These are phyloP conservation scores for Dysmachus trigonus DNA, from an alignment of 2,888 invertebrate species.

Conservation along the genomic window DNA sequence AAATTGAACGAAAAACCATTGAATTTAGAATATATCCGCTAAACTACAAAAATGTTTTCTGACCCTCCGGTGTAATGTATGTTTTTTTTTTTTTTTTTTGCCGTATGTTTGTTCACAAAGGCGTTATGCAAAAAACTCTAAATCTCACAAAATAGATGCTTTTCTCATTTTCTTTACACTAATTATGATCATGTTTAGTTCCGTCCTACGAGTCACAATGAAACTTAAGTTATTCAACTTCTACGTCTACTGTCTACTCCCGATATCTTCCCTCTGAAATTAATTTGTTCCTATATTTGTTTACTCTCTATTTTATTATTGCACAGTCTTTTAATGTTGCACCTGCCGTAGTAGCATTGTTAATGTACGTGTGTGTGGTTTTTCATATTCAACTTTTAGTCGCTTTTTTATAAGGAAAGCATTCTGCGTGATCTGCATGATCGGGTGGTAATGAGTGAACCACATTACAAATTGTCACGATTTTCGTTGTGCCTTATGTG, in stretches of 20 bases:
- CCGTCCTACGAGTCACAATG: conserved; percentile 2
- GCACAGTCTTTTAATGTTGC: conserved; percentile 43
- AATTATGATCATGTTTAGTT: conserved; percentile 28
- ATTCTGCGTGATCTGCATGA: background rate
- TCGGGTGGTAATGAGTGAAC: background rate
- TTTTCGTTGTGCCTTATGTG: conserved; percentile 6
- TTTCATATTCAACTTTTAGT: background rate
- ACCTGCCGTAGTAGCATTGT: conserved; percentile 25
- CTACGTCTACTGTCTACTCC: background rate
- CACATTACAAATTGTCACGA: background rate
- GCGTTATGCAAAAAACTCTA: conserved; percentile 21
- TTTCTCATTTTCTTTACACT: conserved; percentile 24
- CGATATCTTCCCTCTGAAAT: background rate
- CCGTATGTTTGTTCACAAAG: background rate
- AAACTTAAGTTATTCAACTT: conserved; percentile 17
- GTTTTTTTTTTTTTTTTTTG: no score
- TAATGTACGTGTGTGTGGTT: conserved; percentile 4
- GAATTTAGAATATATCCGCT: background rate
- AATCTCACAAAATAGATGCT: conserved; percentile 32
- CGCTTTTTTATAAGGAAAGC: conserved; percentile 11
- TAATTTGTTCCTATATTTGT: conserved; percentile 16
- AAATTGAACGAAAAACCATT: background rate
- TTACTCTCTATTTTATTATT: conserved; percentile 36
- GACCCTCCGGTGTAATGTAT: background rate
- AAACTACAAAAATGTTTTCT: background rate